Evolutionary conservation across 2,113 vertebrate species (phyloP), one percentile per base, ranked within the genome.

Genomic region (Indicator maculatus): DNA sequence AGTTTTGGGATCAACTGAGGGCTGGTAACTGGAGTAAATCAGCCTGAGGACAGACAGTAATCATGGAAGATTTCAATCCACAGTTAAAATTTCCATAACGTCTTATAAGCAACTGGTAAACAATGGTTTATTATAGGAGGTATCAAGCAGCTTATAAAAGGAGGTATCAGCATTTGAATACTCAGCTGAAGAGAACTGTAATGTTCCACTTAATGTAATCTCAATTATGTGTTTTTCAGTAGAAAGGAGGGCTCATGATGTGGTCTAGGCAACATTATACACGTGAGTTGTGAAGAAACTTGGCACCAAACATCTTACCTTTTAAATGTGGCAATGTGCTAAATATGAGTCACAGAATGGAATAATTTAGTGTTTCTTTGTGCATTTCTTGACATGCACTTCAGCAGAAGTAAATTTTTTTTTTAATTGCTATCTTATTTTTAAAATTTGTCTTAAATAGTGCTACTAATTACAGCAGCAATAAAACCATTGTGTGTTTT

Each of bases 141-240:
- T 74, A 67, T 93, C 56, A 93, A 85, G 52, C 24, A 93, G 41
- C 72, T 36, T 36, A 36, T 36, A 36, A 36, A 36, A 36, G 36
- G 36, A 36, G 36, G 36, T n/a, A n/a, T n/a, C n/a, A n/a, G n/a
- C 36, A 36, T 36, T 19, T 79, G 44, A 82, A 64, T 47, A 47
- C 81, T 94, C 65, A 52, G 77, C 41, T 92, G 53, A 66, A 90
- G 39, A 65, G 64, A 90, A 90, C 47, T 74, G 64, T 85, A 71
- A 66, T 92, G 72, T 80, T 93, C 67, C 72, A 76, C 38, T 91
- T 91, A 91, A 70, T 56, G 39, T 74, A 86, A 89, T 93, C 84
- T 93, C 89, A 91, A 5, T 93, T 83, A 93, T 67, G 72, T 83
- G 64, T 96, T 96, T 93, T 96, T 56, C 75, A 83, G 61, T 60